Percentiles rank a stretch among this genome's conserved stretches.
These are phyloP conservation scores for Diarsia dahlii DNA, from an alignment of 2,888 invertebrate genomes.

Conservation along the genomic window DNA sequence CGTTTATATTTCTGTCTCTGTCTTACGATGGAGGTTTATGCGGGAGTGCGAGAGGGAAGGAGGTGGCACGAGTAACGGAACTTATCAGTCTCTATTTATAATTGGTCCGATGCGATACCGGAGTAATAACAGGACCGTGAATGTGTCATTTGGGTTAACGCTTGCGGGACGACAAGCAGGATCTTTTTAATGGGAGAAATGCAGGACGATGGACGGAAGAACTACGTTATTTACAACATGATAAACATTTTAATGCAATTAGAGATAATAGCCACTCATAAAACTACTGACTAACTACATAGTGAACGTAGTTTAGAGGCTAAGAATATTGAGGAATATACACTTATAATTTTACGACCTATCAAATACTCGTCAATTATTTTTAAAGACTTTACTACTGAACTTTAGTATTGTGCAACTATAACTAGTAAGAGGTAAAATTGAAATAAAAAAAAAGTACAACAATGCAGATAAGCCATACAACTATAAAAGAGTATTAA, in stretches of 20 bases:
- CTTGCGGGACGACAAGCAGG: conserved; percentile 56
- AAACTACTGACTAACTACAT: background rate
- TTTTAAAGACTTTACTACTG: conserved; percentile 23
- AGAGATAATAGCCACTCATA: conserved; percentile 12
- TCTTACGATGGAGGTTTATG: conserved; percentile 53
- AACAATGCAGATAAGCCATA: conserved; percentile 47
- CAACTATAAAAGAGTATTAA: conserved; percentile 31
- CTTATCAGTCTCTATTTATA: conserved; percentile 86
- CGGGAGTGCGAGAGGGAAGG: conserved; percentile 68
- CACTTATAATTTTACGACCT: conserved; percentile 13
- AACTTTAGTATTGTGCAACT: conserved; percentile 47
- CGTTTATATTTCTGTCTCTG: conserved; percentile 71
- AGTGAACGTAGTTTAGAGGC: background rate
- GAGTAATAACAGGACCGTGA: conserved; percentile 78
- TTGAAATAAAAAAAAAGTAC: conserved; percentile 42
- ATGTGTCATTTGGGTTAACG: conserved; percentile 74
- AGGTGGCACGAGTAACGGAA: conserved; percentile 77
- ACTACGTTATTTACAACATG: background rate
- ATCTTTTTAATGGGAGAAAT: conserved; percentile 42
- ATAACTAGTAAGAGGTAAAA: conserved; percentile 37
- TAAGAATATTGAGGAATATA: conserved; percentile 26
- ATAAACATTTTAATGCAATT: background rate
- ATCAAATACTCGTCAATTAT: conserved; percentile 26
- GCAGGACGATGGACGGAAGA: conserved; percentile 5
- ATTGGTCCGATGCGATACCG: conserved; percentile 80